phyloP scores from a whole-genome alignment of 2,888 invertebrate genomes.

The Stenoptilia bipunctidactyla region DNA sequence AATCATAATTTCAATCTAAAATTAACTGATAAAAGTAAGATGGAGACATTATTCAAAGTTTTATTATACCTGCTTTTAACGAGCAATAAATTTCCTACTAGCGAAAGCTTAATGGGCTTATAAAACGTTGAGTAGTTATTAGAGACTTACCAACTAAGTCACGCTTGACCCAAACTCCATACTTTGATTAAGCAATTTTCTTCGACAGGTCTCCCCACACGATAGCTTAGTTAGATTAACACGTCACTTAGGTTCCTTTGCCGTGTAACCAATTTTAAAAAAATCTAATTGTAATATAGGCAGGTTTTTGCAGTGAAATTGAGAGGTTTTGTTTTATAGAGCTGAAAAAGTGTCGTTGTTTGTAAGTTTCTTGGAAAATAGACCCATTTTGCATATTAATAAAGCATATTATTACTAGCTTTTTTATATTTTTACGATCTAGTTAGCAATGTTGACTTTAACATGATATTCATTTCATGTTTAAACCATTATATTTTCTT shows the following conservation, averaged over 20 bases:
- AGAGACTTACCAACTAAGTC: constrained; percentile 37
- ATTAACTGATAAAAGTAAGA: not conserved
- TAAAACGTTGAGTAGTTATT: constrained; percentile 34
- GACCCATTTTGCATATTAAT: no score
- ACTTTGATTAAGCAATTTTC: constrained; percentile 48
- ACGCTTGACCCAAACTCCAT: constrained; percentile 36
- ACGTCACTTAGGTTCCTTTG: constrained; percentile 21
- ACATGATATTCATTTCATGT: no score
- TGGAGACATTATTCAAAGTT: constrained; percentile 2
- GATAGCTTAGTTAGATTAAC: constrained; percentile 36
- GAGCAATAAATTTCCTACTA: constrained; percentile 34
- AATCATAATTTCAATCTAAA: no score
- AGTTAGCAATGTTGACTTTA: no score
- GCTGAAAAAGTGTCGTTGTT: no score
- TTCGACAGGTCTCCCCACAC: constrained; percentile 32
- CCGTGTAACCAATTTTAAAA: not conserved
- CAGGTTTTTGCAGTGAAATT: no score
- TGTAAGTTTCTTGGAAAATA: no score
- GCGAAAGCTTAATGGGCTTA: constrained; percentile 41
- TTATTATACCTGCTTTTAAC: not conserved
- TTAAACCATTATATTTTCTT: no score
- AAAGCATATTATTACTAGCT: no score
- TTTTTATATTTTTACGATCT: no score
- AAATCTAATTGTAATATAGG: not conserved
- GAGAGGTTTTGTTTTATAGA: no score